These are phyloP conservation scores for Procambarus virginalis DNA, from an alignment of 1,140 invertebrate species.

Conservation along the genomic window DNA sequence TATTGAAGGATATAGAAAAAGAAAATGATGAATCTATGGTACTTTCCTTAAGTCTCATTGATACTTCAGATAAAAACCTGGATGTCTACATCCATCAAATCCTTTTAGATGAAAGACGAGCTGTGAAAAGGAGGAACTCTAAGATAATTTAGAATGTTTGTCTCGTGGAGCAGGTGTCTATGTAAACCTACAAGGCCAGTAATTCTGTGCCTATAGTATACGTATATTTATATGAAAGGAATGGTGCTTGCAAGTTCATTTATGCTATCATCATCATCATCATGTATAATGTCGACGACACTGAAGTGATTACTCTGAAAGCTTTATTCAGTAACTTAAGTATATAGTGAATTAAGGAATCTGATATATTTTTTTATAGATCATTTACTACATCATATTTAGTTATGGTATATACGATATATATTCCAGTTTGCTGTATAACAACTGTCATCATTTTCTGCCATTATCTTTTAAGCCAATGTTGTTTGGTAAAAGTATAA, in stretches of 20 bases:
- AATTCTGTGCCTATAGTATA: not conserved
- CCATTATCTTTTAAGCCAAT: no score
- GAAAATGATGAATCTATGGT: not conserved
- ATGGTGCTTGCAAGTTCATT: not conserved
- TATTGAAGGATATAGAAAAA: not conserved
- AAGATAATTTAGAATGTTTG: not conserved
- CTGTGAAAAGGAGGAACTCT: not conserved
- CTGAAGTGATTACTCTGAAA: not conserved
- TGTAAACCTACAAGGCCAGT: not conserved
- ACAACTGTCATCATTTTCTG: not conserved
- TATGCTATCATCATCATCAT: not conserved
- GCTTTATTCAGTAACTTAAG: not conserved
- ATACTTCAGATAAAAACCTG: not conserved
- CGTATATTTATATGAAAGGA: not conserved
- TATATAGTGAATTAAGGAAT: not conserved
- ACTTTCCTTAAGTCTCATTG: not conserved
- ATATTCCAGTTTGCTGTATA: not conserved
- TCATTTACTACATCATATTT: not conserved
- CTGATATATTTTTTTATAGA: not conserved
- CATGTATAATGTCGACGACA: not conserved
- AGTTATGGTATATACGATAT: not conserved
- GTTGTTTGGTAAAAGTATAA: no score
- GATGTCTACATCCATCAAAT: slow-evolving; percentile 8
- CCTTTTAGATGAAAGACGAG: slow-evolving; percentile 12
- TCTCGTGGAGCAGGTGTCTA: not conserved